Evolutionary conservation across 2,113 vertebrate species (phyloP).

Genomic region (Helogale parvula): DNA sequence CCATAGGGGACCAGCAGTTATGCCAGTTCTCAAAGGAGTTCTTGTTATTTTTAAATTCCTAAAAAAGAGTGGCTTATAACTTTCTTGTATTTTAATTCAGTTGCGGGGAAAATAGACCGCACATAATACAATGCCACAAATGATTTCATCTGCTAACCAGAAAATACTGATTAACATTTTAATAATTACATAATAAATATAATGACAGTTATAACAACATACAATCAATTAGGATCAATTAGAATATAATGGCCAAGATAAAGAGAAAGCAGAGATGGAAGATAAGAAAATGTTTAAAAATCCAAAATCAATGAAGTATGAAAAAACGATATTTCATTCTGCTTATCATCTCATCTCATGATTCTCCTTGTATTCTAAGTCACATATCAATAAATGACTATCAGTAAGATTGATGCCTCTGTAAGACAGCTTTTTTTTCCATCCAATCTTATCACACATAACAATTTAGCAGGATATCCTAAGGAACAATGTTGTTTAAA

Average conservation of each 20-base stretch:
- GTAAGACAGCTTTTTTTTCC: slow-evolving; percentile 50
- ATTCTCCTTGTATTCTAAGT: slow-evolving; percentile 11
- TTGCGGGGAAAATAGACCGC: background rate
- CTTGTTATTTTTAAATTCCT: background rate
- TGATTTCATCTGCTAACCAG: background rate
- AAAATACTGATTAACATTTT: slow-evolving; percentile 11
- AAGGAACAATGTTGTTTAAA: slow-evolving; percentile 76
- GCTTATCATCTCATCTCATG: background rate
- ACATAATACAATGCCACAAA: background rate
- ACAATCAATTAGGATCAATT: background rate
- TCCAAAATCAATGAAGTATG: background rate
- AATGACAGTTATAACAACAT: background rate
- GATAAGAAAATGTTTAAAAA: background rate
- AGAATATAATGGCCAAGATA: background rate
- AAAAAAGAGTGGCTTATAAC: background rate
- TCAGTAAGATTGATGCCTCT: slow-evolving; percentile 63
- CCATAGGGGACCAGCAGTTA: background rate
- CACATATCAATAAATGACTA: slow-evolving; percentile 57
- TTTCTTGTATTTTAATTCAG: slow-evolving; percentile 16
- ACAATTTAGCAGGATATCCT: slow-evolving; percentile 81
- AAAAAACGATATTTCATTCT: slow-evolving; percentile 25
- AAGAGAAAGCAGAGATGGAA: background rate
- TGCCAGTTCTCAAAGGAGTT: background rate
- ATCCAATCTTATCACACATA: slow-evolving; percentile 73
- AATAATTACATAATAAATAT: slow-evolving; percentile 21